Conservation (phyloP, 2,888 invertebrate genomes). For the Drosophila algonquin region DNA sequence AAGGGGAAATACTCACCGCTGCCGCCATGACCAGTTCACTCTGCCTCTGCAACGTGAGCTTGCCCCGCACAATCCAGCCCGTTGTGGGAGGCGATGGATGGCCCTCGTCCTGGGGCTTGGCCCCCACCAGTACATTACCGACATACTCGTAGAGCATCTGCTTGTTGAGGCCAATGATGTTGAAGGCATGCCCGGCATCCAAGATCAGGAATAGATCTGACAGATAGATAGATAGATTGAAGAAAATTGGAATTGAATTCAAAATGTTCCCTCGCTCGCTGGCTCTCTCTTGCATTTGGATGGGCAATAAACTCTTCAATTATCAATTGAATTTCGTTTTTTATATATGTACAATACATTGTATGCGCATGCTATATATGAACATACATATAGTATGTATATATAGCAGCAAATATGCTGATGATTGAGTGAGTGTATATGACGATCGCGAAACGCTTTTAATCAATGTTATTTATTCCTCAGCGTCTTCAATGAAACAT, state of each 20-base stretch:
- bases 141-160: conserved; percentile 84
- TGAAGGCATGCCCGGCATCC: conserved; percentile 79
- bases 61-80: conserved; percentile 83
- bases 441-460: conserved; percentile 52
- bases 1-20: conserved; percentile 79
- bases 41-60: conserved; percentile 82
- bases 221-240: conserved; percentile 22
- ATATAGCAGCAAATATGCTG: conserved; percentile 16
- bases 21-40: conserved; percentile 80
- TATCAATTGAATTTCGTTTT: conserved; percentile 69
- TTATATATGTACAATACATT: conserved; percentile 28
- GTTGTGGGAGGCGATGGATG: conserved; percentile 82
- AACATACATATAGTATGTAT: neutral
- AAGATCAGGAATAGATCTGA: conserved; percentile 78
- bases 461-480: conserved; percentile 36
- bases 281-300: conserved; percentile 32
- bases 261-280: conserved; percentile 1
- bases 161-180: conserved; percentile 83
- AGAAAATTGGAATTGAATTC: conserved; percentile 36
- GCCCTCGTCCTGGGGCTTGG: conserved; percentile 83
- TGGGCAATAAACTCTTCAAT: conserved; percentile 52
- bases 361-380: conserved; percentile 20
- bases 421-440: conserved; percentile 16
- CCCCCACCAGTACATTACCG: conserved; percentile 83
- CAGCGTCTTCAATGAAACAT: conserved; percentile 61